Base-by-base conservation (phyloP, 2,888 invertebrate genomes). In the Dorcus hopei region DNA sequence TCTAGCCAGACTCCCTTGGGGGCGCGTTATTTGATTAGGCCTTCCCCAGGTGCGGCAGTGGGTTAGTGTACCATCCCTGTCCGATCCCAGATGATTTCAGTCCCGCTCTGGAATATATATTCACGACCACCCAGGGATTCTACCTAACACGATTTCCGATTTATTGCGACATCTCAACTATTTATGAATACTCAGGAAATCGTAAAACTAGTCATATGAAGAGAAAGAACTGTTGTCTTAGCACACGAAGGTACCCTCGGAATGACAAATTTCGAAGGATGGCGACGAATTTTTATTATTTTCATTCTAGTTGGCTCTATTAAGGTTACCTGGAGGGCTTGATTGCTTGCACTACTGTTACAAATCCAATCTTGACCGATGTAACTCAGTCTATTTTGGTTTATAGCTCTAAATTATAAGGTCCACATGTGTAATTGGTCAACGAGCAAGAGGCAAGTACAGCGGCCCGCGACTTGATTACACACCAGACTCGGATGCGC, bases 401-500 rank as follows among this genome's bases (percentile, higher is more conserved):
- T 77, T 77, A 77, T 76, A 74, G 73, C 74, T 70, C 74, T 68
- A 77, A 77, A 77, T 77, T 77, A 77, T 76, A 77, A 68, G 76
- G 75, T 74, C 70, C 72, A 72, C 69, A 67, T 70, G 70, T 72
- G 73, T 76, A 76, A 76, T 77, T 76, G 77, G 74, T 76, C 73
- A 74, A 60, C 53, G 42, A 62, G 59, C 56, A 58, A 62, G 60
- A 59, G 56, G 54, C 56, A 54, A 62, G 60, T 55, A 60, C 57
- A 61, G 61, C 63, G 64, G 61, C 48, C 64, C 59, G 66, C 63
- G 64, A 63, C 66, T 59, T 67, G 66, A 68, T 67, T 67, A 68
- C 65, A 64, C 62, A 61, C 68, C 65, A 64, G 62, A 61, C 57
- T 58, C 59, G 59, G 64, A 64, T 63, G 64, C 62, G 66, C 58